These are phyloP conservation scores for Hemithea aestivaria DNA, from an alignment of 2,888 invertebrate genomes.

Conservation along the genomic window DNA sequence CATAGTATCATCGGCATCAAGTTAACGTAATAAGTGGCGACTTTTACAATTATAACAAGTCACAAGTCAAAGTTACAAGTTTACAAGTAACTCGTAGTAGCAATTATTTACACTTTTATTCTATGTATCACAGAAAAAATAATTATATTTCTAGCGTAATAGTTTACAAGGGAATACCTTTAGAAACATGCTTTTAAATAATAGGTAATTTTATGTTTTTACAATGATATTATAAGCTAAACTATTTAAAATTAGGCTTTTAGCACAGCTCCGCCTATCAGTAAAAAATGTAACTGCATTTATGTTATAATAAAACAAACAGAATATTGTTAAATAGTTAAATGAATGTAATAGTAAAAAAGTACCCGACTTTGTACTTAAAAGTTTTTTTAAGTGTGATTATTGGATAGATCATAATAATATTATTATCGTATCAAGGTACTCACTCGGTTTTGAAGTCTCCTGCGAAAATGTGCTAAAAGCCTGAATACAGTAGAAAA, in stretches of 20 bases:
- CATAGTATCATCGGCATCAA: no score
- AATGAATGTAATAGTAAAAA: no score
- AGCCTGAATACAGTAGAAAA: no score
- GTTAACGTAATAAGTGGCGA: no score
- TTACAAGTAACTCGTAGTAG: constrained; percentile 57
- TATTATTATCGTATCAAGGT: no score
- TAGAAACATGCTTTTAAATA: constrained; percentile 21
- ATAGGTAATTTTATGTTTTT: not conserved
- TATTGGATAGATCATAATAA: no score
- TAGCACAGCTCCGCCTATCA: no score
- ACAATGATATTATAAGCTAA: not conserved
- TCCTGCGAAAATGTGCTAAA: no score
- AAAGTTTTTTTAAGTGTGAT: no score
- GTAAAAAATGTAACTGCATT: not conserved
- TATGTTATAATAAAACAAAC: constrained; percentile 3
- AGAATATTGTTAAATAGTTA: constrained; percentile 5
- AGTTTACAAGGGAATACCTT: constrained; percentile 39
- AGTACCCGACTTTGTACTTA: no score
- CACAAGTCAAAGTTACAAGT: constrained; percentile 26
- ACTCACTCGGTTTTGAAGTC: no score
- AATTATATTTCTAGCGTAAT: constrained; percentile 64
- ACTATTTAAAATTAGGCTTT: not conserved
- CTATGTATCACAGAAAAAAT: constrained; percentile 79
- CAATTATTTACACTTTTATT: constrained; percentile 65
- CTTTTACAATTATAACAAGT: constrained; percentile 45